phyloP scores from a whole-genome alignment of 2,888 invertebrate genomes.

The Mesorhabditis spiculigera region DNA sequence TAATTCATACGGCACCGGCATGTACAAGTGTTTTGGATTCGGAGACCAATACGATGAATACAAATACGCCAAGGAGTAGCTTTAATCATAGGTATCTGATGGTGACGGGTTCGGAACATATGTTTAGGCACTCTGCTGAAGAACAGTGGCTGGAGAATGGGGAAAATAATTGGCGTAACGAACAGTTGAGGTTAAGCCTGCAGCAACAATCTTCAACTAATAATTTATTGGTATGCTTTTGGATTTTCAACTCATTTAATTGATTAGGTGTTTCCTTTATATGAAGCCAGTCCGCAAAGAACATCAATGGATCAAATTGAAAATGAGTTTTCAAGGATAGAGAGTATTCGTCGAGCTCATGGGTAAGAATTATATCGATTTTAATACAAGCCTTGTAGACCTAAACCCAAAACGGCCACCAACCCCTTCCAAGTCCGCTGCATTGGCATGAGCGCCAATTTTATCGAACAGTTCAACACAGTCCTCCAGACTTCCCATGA shows the following conservation, averaged over 20 bases:
- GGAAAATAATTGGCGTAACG: conserved; percentile 48
- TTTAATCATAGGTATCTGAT: neutral
- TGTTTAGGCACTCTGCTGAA: conserved; percentile 40
- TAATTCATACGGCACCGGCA: conserved; percentile 55
- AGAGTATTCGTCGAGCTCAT: conserved; percentile 34
- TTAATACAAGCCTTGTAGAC: conserved; percentile 12
- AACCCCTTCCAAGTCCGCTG: conserved; percentile 41
- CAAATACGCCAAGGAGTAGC: neutral
- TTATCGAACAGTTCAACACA: conserved; percentile 26
- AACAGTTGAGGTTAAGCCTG: conserved; percentile 48
- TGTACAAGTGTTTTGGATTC: conserved; percentile 50
- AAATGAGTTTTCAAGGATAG: conserved; percentile 32
- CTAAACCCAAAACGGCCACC: conserved; percentile 26
- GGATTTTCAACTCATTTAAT: neutral
- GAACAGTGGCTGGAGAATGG: conserved; percentile 51
- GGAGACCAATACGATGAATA: conserved; percentile 16
- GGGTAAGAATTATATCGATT: conserved; percentile 17
- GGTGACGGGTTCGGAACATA: neutral
- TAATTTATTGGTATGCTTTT: neutral
- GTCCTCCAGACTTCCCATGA: neutral
- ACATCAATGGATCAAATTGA: conserved; percentile 36
- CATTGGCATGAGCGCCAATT: conserved; percentile 43
- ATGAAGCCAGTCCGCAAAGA: conserved; percentile 32
- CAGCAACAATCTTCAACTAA: conserved; percentile 39
- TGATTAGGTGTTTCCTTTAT: conserved; percentile 30